Conservation (phyloP, 2,888 invertebrate genomes). For the Lepidochrysops patricia region DNA sequence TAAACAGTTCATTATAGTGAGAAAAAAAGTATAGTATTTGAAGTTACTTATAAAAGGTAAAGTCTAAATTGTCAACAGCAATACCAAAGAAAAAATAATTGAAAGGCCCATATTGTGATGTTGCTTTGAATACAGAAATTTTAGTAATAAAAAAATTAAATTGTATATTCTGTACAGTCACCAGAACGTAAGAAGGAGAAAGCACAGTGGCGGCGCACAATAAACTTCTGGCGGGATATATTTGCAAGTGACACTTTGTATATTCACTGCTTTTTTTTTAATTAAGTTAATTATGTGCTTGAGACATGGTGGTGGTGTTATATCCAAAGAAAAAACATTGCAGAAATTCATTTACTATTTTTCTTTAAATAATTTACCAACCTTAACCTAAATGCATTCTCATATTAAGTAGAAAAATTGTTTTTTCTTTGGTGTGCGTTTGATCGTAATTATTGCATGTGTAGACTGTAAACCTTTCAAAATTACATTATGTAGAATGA, state of each 20-base stretch:
- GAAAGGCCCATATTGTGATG: too few species aligned
- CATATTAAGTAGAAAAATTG: constrained; percentile 21
- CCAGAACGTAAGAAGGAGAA: constrained; percentile 67
- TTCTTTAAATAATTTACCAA: neutral
- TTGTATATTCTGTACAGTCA: constrained; percentile 50
- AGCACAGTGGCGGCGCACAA: constrained; percentile 72
- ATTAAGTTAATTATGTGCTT: neutral
- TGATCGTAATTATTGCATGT: too few species aligned
- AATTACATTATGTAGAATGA: too few species aligned
- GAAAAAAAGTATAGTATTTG: too few species aligned
- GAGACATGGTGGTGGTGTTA: constrained; percentile 16
- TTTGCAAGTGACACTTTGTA: constrained; percentile 70
- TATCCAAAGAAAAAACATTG: constrained; percentile 54
- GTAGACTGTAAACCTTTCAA: too few species aligned
- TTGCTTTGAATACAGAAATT: too few species aligned
- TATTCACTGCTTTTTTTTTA: constrained; percentile 30
- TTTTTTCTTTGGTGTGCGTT: constrained; percentile 71
- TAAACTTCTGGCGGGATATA: constrained; percentile 73
- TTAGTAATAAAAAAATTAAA: constrained; percentile 46
- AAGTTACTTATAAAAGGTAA: too few species aligned
- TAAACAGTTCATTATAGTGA: too few species aligned
- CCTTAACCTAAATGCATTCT: neutral
- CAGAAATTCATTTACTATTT: neutral
- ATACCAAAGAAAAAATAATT: constrained; percentile 1
- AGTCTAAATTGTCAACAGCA: too few species aligned